A percentile compares a stretch with the other conserved stretches of the same genome.
Evolutionary conservation across 2,797 vertebrate genomes (phyloP).

Genomic region (Falco rusticolus): DNA sequence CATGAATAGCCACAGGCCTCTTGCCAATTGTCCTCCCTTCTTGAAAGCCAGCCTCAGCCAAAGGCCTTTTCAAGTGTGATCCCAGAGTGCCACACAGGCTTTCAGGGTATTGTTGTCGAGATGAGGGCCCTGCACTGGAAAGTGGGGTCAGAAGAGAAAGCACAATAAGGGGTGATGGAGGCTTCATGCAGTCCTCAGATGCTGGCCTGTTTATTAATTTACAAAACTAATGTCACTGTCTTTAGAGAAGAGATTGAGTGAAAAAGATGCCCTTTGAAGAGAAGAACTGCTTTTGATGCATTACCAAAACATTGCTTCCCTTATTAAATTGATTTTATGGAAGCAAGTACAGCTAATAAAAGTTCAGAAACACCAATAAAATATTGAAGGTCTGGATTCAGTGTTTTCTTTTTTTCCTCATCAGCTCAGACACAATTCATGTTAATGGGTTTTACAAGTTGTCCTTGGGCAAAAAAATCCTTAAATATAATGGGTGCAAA

Average conservation of each 20-base stretch:
- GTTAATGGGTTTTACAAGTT: constrained; percentile 52
- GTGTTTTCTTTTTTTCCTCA: constrained; percentile 46
- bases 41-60: constrained; percentile 79
- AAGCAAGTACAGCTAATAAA: constrained; percentile 59
- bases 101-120: constrained; percentile 76
- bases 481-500: constrained; percentile 37
- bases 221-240: constrained; percentile 73
- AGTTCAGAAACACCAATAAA: constrained; percentile 61
- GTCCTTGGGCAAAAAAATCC: constrained; percentile 39
- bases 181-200: constrained; percentile 75
- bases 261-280: constrained; percentile 68
- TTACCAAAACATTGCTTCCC: constrained; percentile 58
- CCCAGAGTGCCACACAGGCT: constrained; percentile 81
- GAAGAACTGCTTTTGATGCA: constrained; percentile 62
- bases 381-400: constrained; percentile 41
- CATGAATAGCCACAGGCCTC: constrained; percentile 84
- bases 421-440: constrained; percentile 50
- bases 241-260: constrained; percentile 72
- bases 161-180: constrained; percentile 74
- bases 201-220: constrained; percentile 79
- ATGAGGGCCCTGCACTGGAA: constrained; percentile 76
- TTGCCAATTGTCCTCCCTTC: constrained; percentile 83
- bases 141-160: constrained; percentile 77
- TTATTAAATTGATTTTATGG: constrained; percentile 73
- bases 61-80: constrained; percentile 81